A percentile compares a stretch with the other conserved stretches of the same genome.
Conservation (phyloP, 2,888 invertebrate species). For the Pantelozetes paolii region DNA sequence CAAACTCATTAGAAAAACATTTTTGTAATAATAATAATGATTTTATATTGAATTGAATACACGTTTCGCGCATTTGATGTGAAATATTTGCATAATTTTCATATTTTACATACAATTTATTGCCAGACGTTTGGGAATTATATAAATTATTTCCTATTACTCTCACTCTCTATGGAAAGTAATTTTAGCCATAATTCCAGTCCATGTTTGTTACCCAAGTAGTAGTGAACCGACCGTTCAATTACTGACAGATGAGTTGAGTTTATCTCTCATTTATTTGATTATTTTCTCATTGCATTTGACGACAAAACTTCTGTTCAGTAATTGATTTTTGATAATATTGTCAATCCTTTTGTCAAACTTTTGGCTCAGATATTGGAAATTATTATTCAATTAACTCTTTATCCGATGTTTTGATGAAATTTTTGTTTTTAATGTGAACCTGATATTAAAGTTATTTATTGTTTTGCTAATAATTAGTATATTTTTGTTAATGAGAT, state of each 20-base stretch:
- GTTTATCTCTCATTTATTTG: constrained; percentile 18
- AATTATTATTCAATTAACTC: background rate
- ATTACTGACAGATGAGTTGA: background rate
- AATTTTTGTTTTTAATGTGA: background rate
- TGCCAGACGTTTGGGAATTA: background rate
- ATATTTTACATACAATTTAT: background rate
- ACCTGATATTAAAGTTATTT: background rate
- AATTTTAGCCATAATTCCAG: background rate
- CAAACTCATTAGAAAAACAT: no score
- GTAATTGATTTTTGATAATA: constrained; percentile 8
- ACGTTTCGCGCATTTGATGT: background rate
- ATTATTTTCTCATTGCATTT: constrained; percentile 22
- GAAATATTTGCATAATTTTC: constrained; percentile 16
- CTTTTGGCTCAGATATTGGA: background rate
- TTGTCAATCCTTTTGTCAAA: background rate
- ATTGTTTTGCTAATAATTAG: background rate
- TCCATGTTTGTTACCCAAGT: background rate
- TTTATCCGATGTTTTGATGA: background rate
- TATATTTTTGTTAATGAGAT: background rate
- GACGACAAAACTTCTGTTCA: background rate
- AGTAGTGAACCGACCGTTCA: background rate
- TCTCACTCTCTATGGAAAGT: background rate
- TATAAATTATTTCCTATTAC: background rate
- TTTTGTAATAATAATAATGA: background rate
- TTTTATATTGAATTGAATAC: background rate